Conservation (phyloP, 92 coral and sea anemone species). For the Parazoanthus swiftii region DNA sequence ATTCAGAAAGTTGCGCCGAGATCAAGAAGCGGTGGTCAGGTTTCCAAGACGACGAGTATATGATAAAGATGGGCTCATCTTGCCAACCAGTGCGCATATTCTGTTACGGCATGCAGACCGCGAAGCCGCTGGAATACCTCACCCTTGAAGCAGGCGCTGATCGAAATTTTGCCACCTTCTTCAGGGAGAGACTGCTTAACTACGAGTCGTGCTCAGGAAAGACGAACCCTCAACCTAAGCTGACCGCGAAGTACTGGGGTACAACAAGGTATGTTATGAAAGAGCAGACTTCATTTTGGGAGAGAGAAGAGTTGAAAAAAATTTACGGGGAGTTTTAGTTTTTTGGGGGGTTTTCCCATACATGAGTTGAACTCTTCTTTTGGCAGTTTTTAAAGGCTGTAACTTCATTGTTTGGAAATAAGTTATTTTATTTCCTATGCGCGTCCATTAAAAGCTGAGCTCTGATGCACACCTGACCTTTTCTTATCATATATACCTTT, state of each 20-base stretch:
- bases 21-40: slow-evolving; percentile 89
- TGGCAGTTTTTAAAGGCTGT: background rate
- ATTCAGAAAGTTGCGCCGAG: slow-evolving; percentile 86
- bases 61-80: slow-evolving; percentile 79
- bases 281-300: no score
- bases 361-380: no score
- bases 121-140: slow-evolving; percentile 82
- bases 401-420: background rate
- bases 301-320: no score
- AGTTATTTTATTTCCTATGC: no score
- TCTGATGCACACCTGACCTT: background rate
- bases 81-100: slow-evolving; percentile 92
- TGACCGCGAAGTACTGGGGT: slow-evolving; percentile 98
- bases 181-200: slow-evolving; percentile 85
- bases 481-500: background rate
- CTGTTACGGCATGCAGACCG: slow-evolving; percentile 92
- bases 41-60: slow-evolving; percentile 88
- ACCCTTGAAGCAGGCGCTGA: slow-evolving; percentile 89
- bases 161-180: slow-evolving; percentile 85
- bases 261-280: slow-evolving; percentile 69
- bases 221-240: slow-evolving; percentile 79
- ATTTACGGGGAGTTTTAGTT: no score
- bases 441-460: background rate
- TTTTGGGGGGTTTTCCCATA: no score
- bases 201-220: slow-evolving; percentile 87